These are phyloP conservation scores for Euschistus heros DNA, from an alignment of 1,140 invertebrate species.

Conservation along the genomic window DNA sequence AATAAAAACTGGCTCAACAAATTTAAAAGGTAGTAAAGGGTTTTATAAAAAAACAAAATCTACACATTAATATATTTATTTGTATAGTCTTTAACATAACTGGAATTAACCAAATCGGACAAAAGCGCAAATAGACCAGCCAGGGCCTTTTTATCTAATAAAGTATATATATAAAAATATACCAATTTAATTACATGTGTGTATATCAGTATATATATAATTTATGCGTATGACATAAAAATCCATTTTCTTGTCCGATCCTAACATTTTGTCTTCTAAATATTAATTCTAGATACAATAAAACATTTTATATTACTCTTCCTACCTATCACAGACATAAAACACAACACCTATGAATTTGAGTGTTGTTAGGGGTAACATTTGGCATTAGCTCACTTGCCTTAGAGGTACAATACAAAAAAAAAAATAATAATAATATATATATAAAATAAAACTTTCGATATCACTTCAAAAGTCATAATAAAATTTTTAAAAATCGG, in stretches of 20 bases:
- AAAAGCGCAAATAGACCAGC: conserved; percentile 1
- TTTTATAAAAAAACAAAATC: not conserved
- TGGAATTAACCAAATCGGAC: conserved; percentile 14
- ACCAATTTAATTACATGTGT: not conserved
- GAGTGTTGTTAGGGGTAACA: conserved; percentile 13
- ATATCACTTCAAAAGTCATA: not conserved
- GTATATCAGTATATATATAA: conserved; percentile 13
- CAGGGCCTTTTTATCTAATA: not conserved
- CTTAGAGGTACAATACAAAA: conserved; percentile 8
- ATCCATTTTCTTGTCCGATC: not conserved
- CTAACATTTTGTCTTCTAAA: not conserved
- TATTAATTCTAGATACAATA: conserved; percentile 7
- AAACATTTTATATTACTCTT: conserved; percentile 13
- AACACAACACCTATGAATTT: conserved; percentile 10
- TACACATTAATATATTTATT: conserved; percentile 12
- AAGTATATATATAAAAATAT: conserved; percentile 11
- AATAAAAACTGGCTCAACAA: no score
- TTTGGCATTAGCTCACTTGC: conserved; percentile 6
- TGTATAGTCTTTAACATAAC: conserved; percentile 13
- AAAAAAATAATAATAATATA: not conserved
- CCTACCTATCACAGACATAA: conserved; percentile 16
- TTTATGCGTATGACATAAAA: conserved; percentile 11
- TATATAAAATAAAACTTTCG: not conserved
- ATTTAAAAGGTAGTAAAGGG: not conserved
- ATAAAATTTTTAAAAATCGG: no score